Evolutionary conservation across 2,797 vertebrate genomes (phyloP).

Genomic region (Cottoperca gobio): DNA sequence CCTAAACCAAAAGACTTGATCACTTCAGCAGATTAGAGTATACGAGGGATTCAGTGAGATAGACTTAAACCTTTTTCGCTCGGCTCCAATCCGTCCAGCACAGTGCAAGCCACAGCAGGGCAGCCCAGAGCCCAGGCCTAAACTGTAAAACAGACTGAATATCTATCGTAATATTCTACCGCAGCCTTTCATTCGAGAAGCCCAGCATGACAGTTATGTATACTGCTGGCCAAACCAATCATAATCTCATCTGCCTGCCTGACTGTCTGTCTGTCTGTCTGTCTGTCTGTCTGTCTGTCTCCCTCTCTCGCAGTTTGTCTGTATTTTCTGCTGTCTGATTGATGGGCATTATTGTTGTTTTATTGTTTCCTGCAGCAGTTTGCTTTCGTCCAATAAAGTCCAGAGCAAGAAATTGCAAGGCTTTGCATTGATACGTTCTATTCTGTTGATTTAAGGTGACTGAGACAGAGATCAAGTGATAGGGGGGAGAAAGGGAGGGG

Average conservation of each 20-base stretch:
- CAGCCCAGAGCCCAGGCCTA: constrained; percentile 4
- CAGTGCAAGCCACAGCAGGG: constrained; percentile 15
- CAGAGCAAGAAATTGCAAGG: constrained; percentile 35
- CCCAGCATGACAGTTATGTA: constrained; percentile 43
- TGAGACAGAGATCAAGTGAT: constrained; percentile 54
- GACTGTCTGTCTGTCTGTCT: constrained; percentile 23
- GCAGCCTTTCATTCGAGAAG: constrained; percentile 29
- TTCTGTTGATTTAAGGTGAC: constrained; percentile 61
- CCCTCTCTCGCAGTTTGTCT: constrained; percentile 10
- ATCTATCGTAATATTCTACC: constrained; percentile 30
- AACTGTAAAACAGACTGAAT: constrained; percentile 24
- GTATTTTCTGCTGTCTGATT: constrained; percentile 19
- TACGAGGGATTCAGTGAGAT: constrained; percentile 37
- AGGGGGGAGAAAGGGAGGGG: neutral
- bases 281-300: constrained; percentile 16
- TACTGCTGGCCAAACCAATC: constrained; percentile 44
- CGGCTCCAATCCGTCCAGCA: constrained; percentile 40
- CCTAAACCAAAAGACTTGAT: constrained; percentile 60
- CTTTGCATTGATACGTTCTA: constrained; percentile 37
- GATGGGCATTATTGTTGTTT: constrained; percentile 44
- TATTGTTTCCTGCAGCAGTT: constrained; percentile 39
- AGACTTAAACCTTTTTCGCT: constrained; percentile 43
- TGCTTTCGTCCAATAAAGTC: constrained; percentile 28
- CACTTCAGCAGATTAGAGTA: constrained; percentile 59
- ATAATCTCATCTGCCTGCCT: constrained; percentile 42